phyloP scores from a whole-genome alignment of 2,888 invertebrate species.

The Mycogona germanica region DNA sequence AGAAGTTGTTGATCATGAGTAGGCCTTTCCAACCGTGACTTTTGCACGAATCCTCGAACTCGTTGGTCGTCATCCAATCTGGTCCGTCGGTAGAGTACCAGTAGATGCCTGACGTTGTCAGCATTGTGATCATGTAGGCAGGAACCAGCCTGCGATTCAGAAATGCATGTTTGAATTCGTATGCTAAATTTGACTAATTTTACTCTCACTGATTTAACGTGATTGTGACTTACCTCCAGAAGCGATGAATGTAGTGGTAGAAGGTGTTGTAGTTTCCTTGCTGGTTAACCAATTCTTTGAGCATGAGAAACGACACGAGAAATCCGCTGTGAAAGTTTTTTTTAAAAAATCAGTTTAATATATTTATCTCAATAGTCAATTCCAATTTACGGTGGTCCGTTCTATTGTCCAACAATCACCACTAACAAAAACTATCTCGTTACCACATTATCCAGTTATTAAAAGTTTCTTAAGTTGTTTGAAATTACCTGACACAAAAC shows the following conservation, averaged over 20 bases:
- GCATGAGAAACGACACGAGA: not conserved
- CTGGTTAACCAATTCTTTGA: not conserved
- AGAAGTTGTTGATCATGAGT: conserved; percentile 14
- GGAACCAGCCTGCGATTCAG: conserved; percentile 9
- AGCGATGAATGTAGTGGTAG: not conserved
- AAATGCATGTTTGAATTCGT: not conserved
- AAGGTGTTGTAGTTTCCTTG: not conserved
- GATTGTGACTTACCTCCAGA: not conserved
- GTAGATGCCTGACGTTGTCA: conserved; percentile 7
- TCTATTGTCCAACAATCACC: too few relatives aligned
- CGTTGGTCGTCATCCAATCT: conserved; percentile 2
- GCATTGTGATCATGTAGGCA: not conserved
- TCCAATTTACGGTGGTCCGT: too few relatives aligned
- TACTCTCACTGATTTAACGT: too few relatives aligned
- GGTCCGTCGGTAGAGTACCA: not conserved
- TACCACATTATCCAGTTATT: too few relatives aligned
- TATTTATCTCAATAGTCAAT: too few relatives aligned
- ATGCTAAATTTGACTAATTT: too few relatives aligned
- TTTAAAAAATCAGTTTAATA: too few relatives aligned
- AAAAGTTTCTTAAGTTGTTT: not conserved
- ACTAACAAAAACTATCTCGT: too few relatives aligned
- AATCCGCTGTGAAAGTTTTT: conserved; percentile 2
- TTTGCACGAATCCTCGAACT: conserved; percentile 4
- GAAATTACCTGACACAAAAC: conserved; percentile 8
- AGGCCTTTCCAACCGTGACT: conserved; percentile 13